Evolutionary conservation across 2,113 vertebrate genomes (phyloP), one percentile per base, ranked within the genome.

Genomic region (Odontophorus gujanensis): DNA sequence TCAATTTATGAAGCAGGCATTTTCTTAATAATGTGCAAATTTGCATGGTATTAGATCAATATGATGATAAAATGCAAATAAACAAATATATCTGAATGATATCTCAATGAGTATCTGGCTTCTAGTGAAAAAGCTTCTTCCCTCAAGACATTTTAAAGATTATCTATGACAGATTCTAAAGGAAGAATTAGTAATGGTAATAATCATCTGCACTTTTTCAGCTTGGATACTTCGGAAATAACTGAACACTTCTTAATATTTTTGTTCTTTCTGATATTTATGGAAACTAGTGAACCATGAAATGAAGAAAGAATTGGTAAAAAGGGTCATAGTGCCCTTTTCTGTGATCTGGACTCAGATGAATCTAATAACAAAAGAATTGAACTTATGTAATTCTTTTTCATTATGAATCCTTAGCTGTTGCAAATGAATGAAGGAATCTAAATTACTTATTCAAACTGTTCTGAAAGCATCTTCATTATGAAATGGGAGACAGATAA

Each of bases 201-300:
- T 79, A 53, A 79, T 50, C 26, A 82, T 68, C 63, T 53, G 7
- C 45, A 53, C 20, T 42, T 93, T 93, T 95, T 93, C 75, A 89
- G 36, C 71, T 82, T 38, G 59, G 77, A 68, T 92, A 92, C 34
- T 83, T 91, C 1, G 1, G 63, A 91, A 91, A 89, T 91, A 89
- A 82, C 42, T 0, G 0, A 92, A 10, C 19, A 77, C 32, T 86
- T 59, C 55, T 79, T 65, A 82, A 77, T 79, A 80, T 74, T 89
- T 94, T 74, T 78, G 20, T 78, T 83, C 83, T 86, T 88, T 74
- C 47, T 66, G 43, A 36, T 92, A 90, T 88, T 90, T 92, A 65
- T 79, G 83, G 88, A 77, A 90, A 94, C 86, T 59, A 58, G 65
- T 79, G 73, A 94, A 83, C 75, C 80, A 51, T 65, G 55, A 96